Evolutionary conservation across 2,888 invertebrate species (phyloP).

Genomic region (Drosophila melanocephala): DNA sequence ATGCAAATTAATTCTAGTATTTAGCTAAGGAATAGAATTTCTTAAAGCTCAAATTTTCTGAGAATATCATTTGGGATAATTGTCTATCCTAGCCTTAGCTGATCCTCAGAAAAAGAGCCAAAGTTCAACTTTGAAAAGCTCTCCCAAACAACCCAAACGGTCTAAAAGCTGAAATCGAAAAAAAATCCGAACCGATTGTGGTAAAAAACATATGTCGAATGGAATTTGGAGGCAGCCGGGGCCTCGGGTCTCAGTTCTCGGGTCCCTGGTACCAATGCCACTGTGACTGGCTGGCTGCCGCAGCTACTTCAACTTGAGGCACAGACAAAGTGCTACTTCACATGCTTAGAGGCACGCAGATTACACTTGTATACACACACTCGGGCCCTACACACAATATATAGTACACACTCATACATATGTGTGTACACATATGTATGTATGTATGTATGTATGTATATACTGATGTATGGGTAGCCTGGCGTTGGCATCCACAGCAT

Average conservation of each 20-base stretch:
- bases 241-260: conserved; percentile 2
- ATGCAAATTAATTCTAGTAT: neutral
- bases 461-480: conserved; percentile 20
- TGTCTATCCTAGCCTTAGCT: neutral
- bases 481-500: conserved; percentile 76
- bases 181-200: conserved; percentile 3
- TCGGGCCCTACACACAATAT: conserved; percentile 37
- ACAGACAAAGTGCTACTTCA: conserved; percentile 77
- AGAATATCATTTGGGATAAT: neutral
- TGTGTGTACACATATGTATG: neutral
- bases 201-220: conserved; percentile 25
- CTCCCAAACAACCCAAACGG: neutral
- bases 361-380: conserved; percentile 60
- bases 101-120: neutral
- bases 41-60: neutral
- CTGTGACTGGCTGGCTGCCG: conserved; percentile 39
- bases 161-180: neutral
- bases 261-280: conserved; percentile 15
- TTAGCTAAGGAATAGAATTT: neutral
- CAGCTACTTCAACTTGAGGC: conserved; percentile 64
- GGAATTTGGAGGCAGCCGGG: conserved; percentile 18
- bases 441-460: conserved; percentile 1
- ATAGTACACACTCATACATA: conserved; percentile 17
- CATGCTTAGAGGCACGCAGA: conserved; percentile 67
- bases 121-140: neutral